Evolutionary conservation across 1,140 invertebrate species (phyloP).

Genomic region (Drosophila grimshawi): DNA sequence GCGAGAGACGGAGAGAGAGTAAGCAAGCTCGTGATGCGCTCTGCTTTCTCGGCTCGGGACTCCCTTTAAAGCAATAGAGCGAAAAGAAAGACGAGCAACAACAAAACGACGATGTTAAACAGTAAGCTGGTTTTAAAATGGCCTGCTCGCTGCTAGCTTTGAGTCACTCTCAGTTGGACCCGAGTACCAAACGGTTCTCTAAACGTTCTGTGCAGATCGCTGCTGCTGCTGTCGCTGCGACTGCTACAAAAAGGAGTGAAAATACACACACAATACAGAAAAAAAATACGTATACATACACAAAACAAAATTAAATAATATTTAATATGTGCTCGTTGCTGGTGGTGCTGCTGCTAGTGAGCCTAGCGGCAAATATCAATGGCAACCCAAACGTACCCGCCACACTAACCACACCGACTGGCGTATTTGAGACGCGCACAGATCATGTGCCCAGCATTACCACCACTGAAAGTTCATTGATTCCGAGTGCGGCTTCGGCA

Average conservation of each 20-base stretch:
- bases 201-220: constrained; percentile 13
- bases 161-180: constrained; percentile 73
- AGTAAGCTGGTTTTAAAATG: constrained; percentile 75
- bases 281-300: constrained; percentile 1
- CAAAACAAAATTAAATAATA: constrained; percentile 47
- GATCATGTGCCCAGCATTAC: constrained; percentile 41
- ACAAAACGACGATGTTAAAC: constrained; percentile 20
- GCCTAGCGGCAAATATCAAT: constrained; percentile 11
- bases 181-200: constrained; percentile 63
- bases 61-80: constrained; percentile 45
- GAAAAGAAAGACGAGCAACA: constrained; percentile 24
- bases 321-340: constrained; percentile 28
- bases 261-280: constrained; percentile 12
- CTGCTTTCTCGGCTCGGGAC: constrained; percentile 38
- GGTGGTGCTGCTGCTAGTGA: constrained; percentile 37
- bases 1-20: neutral
- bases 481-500: neutral
- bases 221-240: constrained; percentile 10
- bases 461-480: neutral
- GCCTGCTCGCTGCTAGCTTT: constrained; percentile 40
- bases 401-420: constrained; percentile 66
- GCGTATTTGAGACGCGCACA: constrained; percentile 67
- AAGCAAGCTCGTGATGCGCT: constrained; percentile 35
- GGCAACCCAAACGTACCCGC: constrained; percentile 61
- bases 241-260: constrained; percentile 34